These are phyloP conservation scores for Drymonia ruficornis DNA, from an alignment of 2,888 invertebrate genomes.

Conservation along the genomic window DNA sequence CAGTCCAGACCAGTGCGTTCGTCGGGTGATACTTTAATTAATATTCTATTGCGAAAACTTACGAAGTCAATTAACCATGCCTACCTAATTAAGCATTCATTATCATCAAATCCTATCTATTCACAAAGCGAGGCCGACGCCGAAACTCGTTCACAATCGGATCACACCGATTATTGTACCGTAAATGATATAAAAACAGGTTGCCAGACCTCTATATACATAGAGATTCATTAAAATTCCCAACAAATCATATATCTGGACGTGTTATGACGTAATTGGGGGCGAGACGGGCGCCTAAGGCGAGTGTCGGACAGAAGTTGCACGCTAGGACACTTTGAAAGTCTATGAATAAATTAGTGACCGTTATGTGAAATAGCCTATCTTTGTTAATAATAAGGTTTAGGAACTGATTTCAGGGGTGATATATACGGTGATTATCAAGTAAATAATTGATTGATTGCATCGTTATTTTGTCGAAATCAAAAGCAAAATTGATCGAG, in stretches of 20 bases:
- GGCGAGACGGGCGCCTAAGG: conserved; percentile 41
- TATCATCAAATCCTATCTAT: background rate
- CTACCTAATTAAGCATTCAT: background rate
- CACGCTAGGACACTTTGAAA: conserved; percentile 45
- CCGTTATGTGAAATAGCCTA: conserved; percentile 47
- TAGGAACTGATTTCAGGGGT: conserved; percentile 5
- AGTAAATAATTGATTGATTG: too few species aligned
- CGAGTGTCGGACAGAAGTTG: conserved; percentile 36
- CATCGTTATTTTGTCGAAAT: too few species aligned
- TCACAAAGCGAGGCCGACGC: conserved; percentile 4
- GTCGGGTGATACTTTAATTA: too few species aligned
- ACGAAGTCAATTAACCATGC: background rate
- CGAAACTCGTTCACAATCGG: conserved; percentile 27
- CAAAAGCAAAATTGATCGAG: too few species aligned
- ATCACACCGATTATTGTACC: conserved; percentile 13
- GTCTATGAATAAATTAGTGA: conserved; percentile 64
- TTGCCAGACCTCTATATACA: conserved; percentile 30
- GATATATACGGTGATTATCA: background rate
- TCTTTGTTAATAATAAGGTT: conserved; percentile 43
- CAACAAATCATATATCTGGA: conserved; percentile 58
- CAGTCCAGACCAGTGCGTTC: too few species aligned
- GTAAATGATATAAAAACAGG: conserved; percentile 22
- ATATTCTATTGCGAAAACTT: background rate
- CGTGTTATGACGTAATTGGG: conserved; percentile 57
- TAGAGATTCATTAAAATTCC: conserved; percentile 56